Evolutionary conservation across 2,888 invertebrate species (phyloP).

Genomic region (Metacarcinus magister): DNA sequence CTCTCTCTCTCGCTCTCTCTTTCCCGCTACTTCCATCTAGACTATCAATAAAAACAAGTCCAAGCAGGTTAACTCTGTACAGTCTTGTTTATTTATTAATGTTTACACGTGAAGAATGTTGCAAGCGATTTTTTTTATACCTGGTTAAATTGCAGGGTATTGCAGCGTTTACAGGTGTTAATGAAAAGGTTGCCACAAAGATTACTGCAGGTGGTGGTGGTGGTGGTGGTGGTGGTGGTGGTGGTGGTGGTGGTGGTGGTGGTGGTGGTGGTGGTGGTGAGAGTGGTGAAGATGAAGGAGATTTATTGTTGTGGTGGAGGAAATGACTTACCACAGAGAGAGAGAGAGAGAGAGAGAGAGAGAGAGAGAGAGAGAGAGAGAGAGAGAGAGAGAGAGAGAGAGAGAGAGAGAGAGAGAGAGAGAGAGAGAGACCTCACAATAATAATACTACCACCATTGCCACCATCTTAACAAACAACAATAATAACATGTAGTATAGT

Average conservation of each 20-base stretch:
- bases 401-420: not conserved
- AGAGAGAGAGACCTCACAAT: not conserved
- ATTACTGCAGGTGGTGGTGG: not conserved
- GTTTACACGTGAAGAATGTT: too few species aligned
- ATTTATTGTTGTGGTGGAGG: not conserved
- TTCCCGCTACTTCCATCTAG: not conserved
- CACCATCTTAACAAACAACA: too few species aligned
- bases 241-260: constrained; percentile 47
- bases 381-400: not conserved
- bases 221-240: constrained; percentile 27
- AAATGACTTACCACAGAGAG: not conserved
- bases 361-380: not conserved
- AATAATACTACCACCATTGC: too few species aligned
- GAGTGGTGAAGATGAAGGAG: not conserved
- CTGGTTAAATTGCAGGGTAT: not conserved
- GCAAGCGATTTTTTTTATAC: not conserved
- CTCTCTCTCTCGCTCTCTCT: not conserved
- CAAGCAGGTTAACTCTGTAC: not conserved
- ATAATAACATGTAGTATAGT: too few species aligned
- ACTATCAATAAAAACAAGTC: not conserved
- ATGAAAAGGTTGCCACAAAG: not conserved
- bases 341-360: constrained; percentile 26
- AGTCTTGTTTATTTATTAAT: not conserved
- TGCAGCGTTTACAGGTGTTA: too few species aligned
- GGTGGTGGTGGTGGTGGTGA: not conserved